Conservation (phyloP, 2,113 vertebrate species). For the Baryphthengus martii region DNA sequence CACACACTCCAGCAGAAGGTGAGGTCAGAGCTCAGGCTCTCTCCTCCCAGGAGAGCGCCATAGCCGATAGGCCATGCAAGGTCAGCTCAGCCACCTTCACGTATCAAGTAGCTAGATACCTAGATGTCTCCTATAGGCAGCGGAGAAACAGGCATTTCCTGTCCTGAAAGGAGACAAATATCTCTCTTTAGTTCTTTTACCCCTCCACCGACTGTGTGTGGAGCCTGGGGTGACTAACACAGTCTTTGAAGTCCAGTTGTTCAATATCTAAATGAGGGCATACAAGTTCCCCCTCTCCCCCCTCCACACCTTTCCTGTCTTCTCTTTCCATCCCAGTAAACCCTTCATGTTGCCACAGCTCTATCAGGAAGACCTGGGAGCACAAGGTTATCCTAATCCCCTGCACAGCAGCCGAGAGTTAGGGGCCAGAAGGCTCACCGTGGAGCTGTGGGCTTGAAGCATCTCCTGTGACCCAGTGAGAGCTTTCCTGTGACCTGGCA, state of each 20-base stretch:
- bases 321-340: not conserved
- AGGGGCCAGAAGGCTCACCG: not conserved
- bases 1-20: not conserved
- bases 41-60: not conserved
- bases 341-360: not conserved
- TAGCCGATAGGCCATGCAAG: not conserved
- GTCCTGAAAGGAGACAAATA: conserved; percentile 6
- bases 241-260: conserved; percentile 34
- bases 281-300: not conserved
- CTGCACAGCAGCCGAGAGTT: not conserved
- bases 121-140: not conserved
- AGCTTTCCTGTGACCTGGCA: not conserved
- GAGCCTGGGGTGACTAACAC: not conserved
- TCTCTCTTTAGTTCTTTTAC: not conserved
- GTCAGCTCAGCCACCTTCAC: not conserved
- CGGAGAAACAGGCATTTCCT: conserved; percentile 34
- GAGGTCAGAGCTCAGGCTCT: not conserved
- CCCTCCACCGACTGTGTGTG: not conserved
- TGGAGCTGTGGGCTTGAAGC: not conserved
- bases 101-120: not conserved
- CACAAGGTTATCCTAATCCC: not conserved
- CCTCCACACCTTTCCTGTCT: not conserved
- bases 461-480: not conserved
- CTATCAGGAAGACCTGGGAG: not conserved
- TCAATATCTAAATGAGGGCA: not conserved